Evolutionary conservation across 2,797 vertebrate species (phyloP).

Genomic region (Cephalopachus bancanus): DNA sequence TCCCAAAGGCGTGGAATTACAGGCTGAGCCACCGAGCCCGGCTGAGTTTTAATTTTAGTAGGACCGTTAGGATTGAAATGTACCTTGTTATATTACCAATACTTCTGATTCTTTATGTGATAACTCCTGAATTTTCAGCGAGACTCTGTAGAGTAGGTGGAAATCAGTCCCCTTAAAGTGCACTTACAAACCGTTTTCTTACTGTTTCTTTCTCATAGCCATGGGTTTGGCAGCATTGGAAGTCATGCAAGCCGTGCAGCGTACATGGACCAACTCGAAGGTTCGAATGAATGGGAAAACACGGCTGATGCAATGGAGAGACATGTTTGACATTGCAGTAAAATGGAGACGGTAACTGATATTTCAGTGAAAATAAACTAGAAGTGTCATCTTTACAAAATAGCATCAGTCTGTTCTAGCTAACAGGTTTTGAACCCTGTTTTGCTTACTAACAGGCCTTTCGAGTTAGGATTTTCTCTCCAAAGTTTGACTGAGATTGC

Average conservation of each 20-base stretch:
- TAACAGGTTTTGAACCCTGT: neutral
- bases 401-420: neutral
- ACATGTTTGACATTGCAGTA: slow-evolving; percentile 99
- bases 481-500: neutral
- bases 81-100: neutral
- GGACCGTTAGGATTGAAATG: fast-evolving
- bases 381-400: neutral
- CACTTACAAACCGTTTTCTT: neutral
- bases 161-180: neutral
- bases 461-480: neutral
- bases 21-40: too few species aligned
- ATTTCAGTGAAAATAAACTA: neutral
- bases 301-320: slow-evolving; percentile 98
- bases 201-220: slow-evolving; percentile 87
- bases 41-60: neutral
- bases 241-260: slow-evolving; percentile 98
- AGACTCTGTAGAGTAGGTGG: neutral
- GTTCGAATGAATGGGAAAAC: slow-evolving; percentile 97
- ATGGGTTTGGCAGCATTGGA: slow-evolving; percentile 98
- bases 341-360: slow-evolving; percentile 98
- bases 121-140: neutral
- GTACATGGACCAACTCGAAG: slow-evolving; percentile 98
- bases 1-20: too few species aligned
- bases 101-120: neutral
- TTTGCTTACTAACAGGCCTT: neutral